Evolutionary conservation across 2,888 invertebrate species (phyloP), one percentile per base, ranked within the genome.

Genomic region (Myopa testacea): DNA sequence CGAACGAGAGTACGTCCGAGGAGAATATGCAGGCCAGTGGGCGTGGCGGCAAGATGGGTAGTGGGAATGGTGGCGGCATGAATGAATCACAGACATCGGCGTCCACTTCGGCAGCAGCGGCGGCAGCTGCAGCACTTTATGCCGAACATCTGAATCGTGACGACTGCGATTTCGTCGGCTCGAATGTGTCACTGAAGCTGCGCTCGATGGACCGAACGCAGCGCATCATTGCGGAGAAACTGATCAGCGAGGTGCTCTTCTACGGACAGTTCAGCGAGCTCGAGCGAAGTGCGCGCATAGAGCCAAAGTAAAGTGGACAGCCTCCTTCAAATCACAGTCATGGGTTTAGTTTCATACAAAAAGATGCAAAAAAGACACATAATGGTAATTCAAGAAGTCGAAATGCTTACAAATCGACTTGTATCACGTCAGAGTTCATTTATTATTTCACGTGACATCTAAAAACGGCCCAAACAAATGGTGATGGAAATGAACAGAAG

Each of bases 201-300:
- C 84, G 88, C 16, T 83, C 87, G 1, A 88, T 88, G 88, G 88
- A 88, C 79, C 87, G 88, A 16, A 88, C 88, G 45, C 88, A 88
- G 80, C 83, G 88, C 78, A 88, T 88, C 78, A 88, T 88, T 69
- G 88, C 88, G 78, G 88, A 88, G 82, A 88, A 88, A 78, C 85
- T 88, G 19, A 88, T 88, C 78, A 85, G 88, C 78, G 88, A 88
- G 83, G 88, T 88, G 79, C 84, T 88, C 77, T 88, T 86, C 80
- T 88, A 85, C 78, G 88, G 88, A 0, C 88, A 88, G 76, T 87
- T 88, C 79, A 88, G 87, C 78, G 88, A 88, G 80, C 85, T 88
- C 80, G 88, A 88, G 78, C 86, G 88, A 40, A 86, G 84, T 38
- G 88, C 88, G 34, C 84, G 86, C 76, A 88, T 88, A 45, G 87